These are phyloP conservation scores for Lissonota sp. DNA, from an alignment of 2,888 invertebrate species.

Conservation along the genomic window DNA sequence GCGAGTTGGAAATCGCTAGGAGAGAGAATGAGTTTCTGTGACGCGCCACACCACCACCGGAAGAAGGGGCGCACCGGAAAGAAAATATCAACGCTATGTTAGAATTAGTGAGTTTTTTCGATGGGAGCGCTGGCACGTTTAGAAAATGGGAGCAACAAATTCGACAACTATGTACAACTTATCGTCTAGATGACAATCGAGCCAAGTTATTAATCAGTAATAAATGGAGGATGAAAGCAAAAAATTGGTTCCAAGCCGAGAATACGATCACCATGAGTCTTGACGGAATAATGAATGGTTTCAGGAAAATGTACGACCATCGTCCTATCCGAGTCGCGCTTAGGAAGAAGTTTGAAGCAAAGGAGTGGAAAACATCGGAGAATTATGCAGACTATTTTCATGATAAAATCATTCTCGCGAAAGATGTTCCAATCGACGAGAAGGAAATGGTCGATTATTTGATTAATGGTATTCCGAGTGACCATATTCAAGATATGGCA, in stretches of 20 bases:
- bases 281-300: slow-evolving; percentile 56
- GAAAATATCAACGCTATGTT: slow-evolving; percentile 49
- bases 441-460: slow-evolving; percentile 61
- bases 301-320: slow-evolving; percentile 59
- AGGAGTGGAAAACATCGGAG: slow-evolving; percentile 54
- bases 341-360: slow-evolving; percentile 56
- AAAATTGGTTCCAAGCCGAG: slow-evolving; percentile 57
- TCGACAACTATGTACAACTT: slow-evolving; percentile 34
- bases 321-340: slow-evolving; percentile 48
- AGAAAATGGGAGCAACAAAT: slow-evolving; percentile 54
- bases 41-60: slow-evolving; percentile 6
- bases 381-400: slow-evolving; percentile 64
- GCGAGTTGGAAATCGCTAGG: slow-evolving; percentile 46
- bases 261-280: slow-evolving; percentile 38
- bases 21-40: slow-evolving; percentile 38
- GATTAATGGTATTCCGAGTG: slow-evolving; percentile 62
- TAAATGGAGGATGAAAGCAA: slow-evolving; percentile 46
- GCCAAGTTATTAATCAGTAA: slow-evolving; percentile 50
- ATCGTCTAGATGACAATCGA: slow-evolving; percentile 40
- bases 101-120: slow-evolving; percentile 48
- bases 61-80: not conserved
- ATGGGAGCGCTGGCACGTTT: slow-evolving; percentile 50
- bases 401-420: slow-evolving; percentile 63
- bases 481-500: slow-evolving; percentile 54
- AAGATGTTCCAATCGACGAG: slow-evolving; percentile 55